These are phyloP conservation scores for Choristoneura fumiferana DNA, from an alignment of 1,140 invertebrate species.

Conservation along the genomic window DNA sequence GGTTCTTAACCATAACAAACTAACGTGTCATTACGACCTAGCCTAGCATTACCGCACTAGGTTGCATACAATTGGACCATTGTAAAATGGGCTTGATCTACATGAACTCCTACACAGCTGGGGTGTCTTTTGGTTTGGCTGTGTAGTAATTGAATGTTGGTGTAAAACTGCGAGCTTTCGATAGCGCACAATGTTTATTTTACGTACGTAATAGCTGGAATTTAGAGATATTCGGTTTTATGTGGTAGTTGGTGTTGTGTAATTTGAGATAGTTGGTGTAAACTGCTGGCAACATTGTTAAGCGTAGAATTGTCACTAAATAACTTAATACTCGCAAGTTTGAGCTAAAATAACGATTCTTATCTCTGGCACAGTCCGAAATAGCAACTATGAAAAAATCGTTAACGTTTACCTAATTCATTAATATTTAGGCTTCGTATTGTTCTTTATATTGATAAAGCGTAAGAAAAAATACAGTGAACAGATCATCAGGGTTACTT, in stretches of 20 bases:
- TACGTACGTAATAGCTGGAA: constrained; percentile 6
- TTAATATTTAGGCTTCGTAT: too few species aligned
- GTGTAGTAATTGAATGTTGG: constrained; percentile 5
- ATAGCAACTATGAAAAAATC: too few species aligned
- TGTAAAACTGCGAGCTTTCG: constrained; percentile 16
- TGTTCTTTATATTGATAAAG: too few species aligned
- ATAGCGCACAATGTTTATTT: constrained; percentile 9
- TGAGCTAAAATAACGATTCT: too few species aligned
- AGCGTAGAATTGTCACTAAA: too few species aligned
- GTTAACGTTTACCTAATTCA: too few species aligned
- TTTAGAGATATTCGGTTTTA: constrained; percentile 7
- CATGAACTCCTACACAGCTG: not conserved
- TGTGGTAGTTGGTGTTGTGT: constrained; percentile 5
- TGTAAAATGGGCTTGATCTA: constrained; percentile 1
- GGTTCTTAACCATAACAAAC: constrained; percentile 4
- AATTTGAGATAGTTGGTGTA: not conserved
- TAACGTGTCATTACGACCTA: constrained; percentile 14
- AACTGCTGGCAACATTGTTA: too few species aligned
- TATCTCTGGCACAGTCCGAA: too few species aligned
- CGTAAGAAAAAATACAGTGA: too few species aligned
- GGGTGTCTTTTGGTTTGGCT: not conserved
- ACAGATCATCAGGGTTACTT: too few species aligned
- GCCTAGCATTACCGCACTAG: constrained; percentile 13
- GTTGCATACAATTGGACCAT: constrained; percentile 7
- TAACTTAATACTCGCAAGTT: too few species aligned